Percentiles rank a stretch among this genome's conserved stretches.
These are phyloP conservation scores for Eurytoma adleriae DNA, from an alignment of 2,888 invertebrate species.

Conservation along the genomic window DNA sequence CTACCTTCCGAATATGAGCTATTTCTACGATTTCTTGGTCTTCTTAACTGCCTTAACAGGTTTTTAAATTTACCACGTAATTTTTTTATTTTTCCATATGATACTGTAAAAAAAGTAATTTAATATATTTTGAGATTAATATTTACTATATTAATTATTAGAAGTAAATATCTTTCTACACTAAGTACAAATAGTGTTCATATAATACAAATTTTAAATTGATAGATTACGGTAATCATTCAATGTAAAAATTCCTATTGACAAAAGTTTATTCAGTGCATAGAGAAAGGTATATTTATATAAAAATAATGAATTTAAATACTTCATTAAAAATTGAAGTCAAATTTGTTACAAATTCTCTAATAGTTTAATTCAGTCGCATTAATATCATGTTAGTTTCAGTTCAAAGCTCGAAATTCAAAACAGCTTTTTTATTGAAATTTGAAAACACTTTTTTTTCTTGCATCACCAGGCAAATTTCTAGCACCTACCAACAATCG, in stretches of 20 bases:
- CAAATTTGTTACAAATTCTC: conserved; percentile 24
- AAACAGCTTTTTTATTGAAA: conserved; percentile 67
- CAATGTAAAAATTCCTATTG: conserved; percentile 16
- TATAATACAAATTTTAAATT: conserved; percentile 43
- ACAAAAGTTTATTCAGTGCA: conserved; percentile 2
- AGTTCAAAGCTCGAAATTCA: conserved; percentile 15
- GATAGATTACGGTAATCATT: conserved; percentile 2
- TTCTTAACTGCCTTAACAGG: conserved; percentile 70
- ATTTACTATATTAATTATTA: conserved; percentile 29
- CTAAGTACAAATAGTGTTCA: conserved; percentile 32
- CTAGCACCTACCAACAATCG: conserved; percentile 90
- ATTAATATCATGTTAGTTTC: conserved; percentile 13
- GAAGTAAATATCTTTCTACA: conserved; percentile 28
- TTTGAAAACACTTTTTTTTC: conserved; percentile 73
- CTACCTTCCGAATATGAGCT: conserved; percentile 74
- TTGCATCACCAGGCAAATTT: conserved; percentile 73
- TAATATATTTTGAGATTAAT: conserved; percentile 43
- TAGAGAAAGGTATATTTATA: conserved; percentile 45
- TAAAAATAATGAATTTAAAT: conserved; percentile 41
- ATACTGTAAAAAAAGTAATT: conserved; percentile 49
- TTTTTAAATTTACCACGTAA: conserved; percentile 66
- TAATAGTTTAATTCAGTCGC: conserved; percentile 30
- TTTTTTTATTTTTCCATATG: conserved; percentile 59
- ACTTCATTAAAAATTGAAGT: conserved; percentile 21
- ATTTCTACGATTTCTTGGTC: conserved; percentile 69